These are phyloP conservation scores for Lypha dubia DNA, from an alignment of 2,888 invertebrate genomes.

Conservation along the genomic window DNA sequence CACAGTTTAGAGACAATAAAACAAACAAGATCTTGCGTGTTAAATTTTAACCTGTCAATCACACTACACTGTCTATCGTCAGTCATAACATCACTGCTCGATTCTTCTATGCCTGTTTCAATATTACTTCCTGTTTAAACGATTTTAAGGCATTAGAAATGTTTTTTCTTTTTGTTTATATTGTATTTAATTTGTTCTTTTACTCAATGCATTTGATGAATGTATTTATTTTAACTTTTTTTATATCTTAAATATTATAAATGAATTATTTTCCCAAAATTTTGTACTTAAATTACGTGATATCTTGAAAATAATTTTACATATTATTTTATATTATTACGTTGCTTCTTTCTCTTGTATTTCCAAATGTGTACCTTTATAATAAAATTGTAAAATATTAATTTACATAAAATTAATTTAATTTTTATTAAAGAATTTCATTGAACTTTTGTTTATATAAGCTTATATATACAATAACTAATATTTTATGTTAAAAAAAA, in stretches of 20 bases:
- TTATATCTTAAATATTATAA: slow-evolving; percentile 27
- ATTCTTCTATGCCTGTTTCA: not conserved
- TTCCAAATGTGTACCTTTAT: slow-evolving; percentile 55
- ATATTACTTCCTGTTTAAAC: not conserved
- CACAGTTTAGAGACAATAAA: not conserved
- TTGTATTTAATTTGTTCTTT: slow-evolving; percentile 24
- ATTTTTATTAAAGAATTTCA: slow-evolving; percentile 47
- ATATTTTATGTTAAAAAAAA: slow-evolving; percentile 8
- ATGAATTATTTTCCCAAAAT: slow-evolving; percentile 12
- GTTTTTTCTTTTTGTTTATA: not conserved
- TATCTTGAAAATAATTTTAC: slow-evolving; percentile 50
- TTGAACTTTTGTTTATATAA: slow-evolving; percentile 53
- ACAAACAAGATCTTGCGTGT: not conserved
- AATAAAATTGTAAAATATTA: slow-evolving; percentile 51
- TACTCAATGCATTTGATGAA: slow-evolving; percentile 58
- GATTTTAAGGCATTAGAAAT: slow-evolving; percentile 34
- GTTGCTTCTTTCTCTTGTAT: slow-evolving; percentile 15
- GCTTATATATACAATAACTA: slow-evolving; percentile 5
- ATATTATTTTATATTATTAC: slow-evolving; percentile 39
- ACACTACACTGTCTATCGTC: not conserved
- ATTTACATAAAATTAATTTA: slow-evolving; percentile 41
- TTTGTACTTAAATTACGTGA: slow-evolving; percentile 69
- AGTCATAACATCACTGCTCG: too few species aligned
- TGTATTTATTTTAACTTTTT: slow-evolving; percentile 56
- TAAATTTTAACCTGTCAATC: not conserved